Base-by-base conservation (phyloP, 2,113 vertebrate genomes). In the Lagenorhynchus albirostris region DNA sequence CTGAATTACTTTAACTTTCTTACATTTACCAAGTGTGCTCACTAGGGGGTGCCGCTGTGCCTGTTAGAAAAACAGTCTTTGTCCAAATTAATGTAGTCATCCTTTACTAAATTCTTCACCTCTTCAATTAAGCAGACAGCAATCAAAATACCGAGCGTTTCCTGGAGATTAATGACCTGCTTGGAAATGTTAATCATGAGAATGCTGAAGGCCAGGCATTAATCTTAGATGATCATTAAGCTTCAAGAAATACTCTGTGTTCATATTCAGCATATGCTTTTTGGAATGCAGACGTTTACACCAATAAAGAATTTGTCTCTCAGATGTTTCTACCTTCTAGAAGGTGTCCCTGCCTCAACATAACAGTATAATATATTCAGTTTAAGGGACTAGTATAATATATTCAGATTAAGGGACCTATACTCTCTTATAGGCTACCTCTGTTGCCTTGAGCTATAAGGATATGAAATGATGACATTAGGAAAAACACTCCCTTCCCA, bases 21-120 rank as follows among this genome's bases (percentile, higher is more conserved):
- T 62, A 41, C 12, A 10, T 58, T 91, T 93, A 68, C 71, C 77
- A 95, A 71, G 53, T 79, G 26, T 76, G 68, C 38, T 94, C 89
- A 86, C 89, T 77, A 94, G 96, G 29, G 82, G 70, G 96, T 81
- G 71, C 95, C 94, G 23, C 92, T 87, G n/a, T 58, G 41, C 76
- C 58, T 68, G 20, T 82, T 82, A 93, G 63, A 55, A 95, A 93
- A 91, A 89, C 55, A 88, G 65, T 71, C 58, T 63, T 97, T 95
- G 73, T 92, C 89, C 82, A 96, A 85, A 91, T 94, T 94, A 67
- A 58, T 83, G 62, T 89, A 92, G 95, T 92, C 80, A 85, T 97
- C 94, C 89, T 79, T 97, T 44, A 96, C 80, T 73, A 93, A 96
- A 97, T 97, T 96, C 94, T 95, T 96, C 90, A 95, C 88, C 80